Evolutionary conservation across 1,140 invertebrate genomes (phyloP), one percentile per base, ranked within the genome.

Genomic region (Solen grandis): DNA sequence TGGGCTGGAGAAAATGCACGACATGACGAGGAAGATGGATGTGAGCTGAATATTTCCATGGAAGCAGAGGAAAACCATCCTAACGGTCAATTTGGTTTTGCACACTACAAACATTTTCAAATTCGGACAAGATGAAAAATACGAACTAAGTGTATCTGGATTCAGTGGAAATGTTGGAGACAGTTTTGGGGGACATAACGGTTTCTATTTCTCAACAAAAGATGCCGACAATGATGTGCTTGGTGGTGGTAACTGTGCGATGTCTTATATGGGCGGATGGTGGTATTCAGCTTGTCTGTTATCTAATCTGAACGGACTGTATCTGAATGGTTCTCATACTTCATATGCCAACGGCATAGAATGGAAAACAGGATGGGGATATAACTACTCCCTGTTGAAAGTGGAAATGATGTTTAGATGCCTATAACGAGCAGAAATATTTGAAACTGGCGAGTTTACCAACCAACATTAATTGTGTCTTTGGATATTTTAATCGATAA

Each of bases 1-100:
- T 0, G 93, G 93, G 0, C 50, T 76, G 22, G 5, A 76, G 38
- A 65, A 66, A 29, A 65, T 76, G 5, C 41, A 31, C 22, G 5
- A 4, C 5, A 14, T 66, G 1, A 76, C 62, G 1, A 2, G 1
- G 1, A n/a, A n/a, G 16, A 13, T 25, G 10, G 13, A 1, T 55
- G 19, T 25, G 25, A 31, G 29, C 19, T 76, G 3, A 3, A 22
- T 5, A 65, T 76, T n/a, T 3, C 65, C 5, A 50, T 76, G 19
- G 29, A 25, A 36, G 25, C 29, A 14, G 65, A 38, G 36, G 60
- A 25, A 33, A 50, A 66, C n/a, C 1, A 27, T 3, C 16, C 4
- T 27, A 31, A 41, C 29, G n/a, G 16, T n/a, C n/a, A n/a, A 0
- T 8, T 25, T 29, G 55, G 13, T 2, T 54, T 25, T 46, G 74